Evolutionary conservation across 2,797 vertebrate genomes (phyloP), one percentile per base, ranked within the genome.

Genomic region (Mus spretus): DNA sequence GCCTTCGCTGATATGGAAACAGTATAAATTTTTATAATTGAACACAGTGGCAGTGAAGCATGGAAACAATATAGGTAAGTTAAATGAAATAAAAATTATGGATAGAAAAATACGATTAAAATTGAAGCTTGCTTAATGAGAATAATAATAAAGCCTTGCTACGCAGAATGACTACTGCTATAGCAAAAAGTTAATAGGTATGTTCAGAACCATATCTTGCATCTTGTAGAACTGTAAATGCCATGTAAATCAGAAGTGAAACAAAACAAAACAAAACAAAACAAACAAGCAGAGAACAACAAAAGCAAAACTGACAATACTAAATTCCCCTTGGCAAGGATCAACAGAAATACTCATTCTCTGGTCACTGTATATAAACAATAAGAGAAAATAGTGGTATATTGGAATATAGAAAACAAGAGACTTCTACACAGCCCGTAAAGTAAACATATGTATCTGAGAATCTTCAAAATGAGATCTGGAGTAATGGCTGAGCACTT

Each of bases 321-420:
- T 94, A 14, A 65, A 74, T 90, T 90, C 7, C 9, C 86, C 20
- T 90, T 2, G 65, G 88, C 1, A 3, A 24, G 7, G 0, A 8
- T 12, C 34, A 88, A 75, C 10, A 14, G 34, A 96, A 72, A 55
- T 90, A 19, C 10, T 78, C 14, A 83, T 11, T 61, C 44, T 72
- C 8, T 63, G 31, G 53, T 72, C 44, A 70, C 55, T 31, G n/a
- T 63, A 19, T 22, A 53, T 1, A 40, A 74, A 3, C 17, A 90
- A 26, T 75, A 72, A 84, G 65, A 89, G 53, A 74, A 96, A 80
- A 86, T 82, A 44, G 1, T 63, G n/a, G 6, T n/a, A 78, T 2
- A 53, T 84, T 72, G 87, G 22, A 81, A 90, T 88, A 47, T 14
- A 84, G 84, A n/a, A 26, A 61, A 40, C 83, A 84, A 86, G 72